These are phyloP conservation scores for Venusia cambrica DNA, from an alignment of 2,888 invertebrate genomes.

Conservation along the genomic window DNA sequence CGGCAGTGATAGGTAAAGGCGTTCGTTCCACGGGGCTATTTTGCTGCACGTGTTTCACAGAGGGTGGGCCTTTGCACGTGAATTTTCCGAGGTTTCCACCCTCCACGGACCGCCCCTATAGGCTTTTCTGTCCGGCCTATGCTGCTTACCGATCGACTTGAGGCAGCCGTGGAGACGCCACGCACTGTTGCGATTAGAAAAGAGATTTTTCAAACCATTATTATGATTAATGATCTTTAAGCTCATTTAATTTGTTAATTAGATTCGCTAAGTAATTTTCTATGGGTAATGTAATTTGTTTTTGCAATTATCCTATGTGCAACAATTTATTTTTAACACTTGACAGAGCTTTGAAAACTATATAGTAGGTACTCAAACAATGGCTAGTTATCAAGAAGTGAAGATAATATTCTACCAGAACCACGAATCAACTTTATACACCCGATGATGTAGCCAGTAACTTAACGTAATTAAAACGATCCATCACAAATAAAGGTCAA, in stretches of 20 bases:
- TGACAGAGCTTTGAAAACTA: no score
- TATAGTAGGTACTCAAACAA: no score
- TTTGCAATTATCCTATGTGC: no score
- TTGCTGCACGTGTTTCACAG: constrained; percentile 70
- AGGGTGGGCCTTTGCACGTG: constrained; percentile 75
- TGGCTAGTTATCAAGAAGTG: no score
- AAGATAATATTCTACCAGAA: no score
- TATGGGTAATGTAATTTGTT: no score
- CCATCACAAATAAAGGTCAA: constrained; percentile 18
- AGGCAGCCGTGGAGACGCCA: constrained; percentile 53
- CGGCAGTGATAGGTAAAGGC: constrained; percentile 73
- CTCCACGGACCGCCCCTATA: constrained; percentile 80
- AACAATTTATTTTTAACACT: no score
- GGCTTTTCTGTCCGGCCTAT: constrained; percentile 82
- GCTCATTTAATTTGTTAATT: no score
- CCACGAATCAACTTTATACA: no score
- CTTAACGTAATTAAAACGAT: constrained; percentile 4
- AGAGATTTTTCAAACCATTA: constrained; percentile 1
- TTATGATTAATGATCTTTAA: no score
- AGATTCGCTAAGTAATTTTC: no score
- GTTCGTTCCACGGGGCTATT: constrained; percentile 73
- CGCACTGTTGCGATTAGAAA: neutral
- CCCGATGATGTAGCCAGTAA: no score
- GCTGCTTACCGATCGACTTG: constrained; percentile 76
- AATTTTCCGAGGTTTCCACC: constrained; percentile 81